Conservation (phyloP, 2,113 vertebrate genomes). For the Prietella phreatophila region DNA sequence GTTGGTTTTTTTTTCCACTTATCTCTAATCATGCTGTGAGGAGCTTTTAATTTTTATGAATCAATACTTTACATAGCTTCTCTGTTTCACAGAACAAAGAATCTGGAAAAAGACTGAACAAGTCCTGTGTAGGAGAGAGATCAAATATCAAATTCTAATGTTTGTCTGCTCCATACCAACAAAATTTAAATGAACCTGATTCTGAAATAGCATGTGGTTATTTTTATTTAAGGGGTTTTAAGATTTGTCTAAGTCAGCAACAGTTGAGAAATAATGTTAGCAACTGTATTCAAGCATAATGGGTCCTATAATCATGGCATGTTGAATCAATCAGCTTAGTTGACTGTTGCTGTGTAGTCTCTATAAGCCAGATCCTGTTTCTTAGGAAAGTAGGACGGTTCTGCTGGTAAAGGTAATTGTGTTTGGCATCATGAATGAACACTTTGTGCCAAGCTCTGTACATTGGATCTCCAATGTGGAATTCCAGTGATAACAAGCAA, state of each 20-base stretch:
- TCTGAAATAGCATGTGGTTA: slow-evolving; percentile 16
- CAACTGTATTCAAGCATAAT: slow-evolving; percentile 21
- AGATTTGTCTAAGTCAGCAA: slow-evolving; percentile 21
- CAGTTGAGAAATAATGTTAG: slow-evolving; percentile 11
- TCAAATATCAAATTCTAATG: background rate
- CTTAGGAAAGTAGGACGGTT: slow-evolving; percentile 57
- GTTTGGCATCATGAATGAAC: slow-evolving; percentile 55
- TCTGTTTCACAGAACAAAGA: slow-evolving; percentile 9
- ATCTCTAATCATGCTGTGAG: slow-evolving; percentile 12
- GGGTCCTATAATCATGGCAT: slow-evolving; percentile 41
- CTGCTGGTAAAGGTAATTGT: slow-evolving; percentile 56
- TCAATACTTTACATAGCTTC: background rate
- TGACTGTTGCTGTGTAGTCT: slow-evolving; percentile 45
- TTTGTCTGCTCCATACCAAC: too few relatives aligned
- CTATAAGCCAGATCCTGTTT: slow-evolving; percentile 44
- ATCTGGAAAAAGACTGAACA: background rate
- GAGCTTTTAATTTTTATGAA: background rate
- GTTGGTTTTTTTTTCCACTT: slow-evolving; percentile 28
- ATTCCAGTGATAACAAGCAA: slow-evolving; percentile 44
- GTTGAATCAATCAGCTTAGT: slow-evolving; percentile 44
- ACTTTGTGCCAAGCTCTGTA: slow-evolving; percentile 49
- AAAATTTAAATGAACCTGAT: background rate
- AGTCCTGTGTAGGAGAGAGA: background rate
- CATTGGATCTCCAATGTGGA: slow-evolving; percentile 43
- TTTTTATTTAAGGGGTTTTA: background rate